Percentiles rank a stretch among this genome's conserved stretches.
Conservation (phyloP, 2,113 vertebrate genomes). For the Oryzias woworae region DNA sequence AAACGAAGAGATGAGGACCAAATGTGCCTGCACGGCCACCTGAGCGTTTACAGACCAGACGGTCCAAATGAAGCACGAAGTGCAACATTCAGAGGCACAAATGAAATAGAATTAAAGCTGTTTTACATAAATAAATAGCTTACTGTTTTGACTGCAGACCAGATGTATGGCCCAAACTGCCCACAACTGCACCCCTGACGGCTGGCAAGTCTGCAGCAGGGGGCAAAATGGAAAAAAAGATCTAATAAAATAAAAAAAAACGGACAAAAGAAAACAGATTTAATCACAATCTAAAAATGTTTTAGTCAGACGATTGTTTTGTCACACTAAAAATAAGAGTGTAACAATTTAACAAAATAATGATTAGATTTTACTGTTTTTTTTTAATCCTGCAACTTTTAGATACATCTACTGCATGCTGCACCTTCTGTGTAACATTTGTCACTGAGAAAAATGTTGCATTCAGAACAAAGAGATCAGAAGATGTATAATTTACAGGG, state of each 20-base stretch:
- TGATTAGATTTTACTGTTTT: too few species aligned
- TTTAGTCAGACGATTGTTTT: too few species aligned
- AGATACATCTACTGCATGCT: too few species aligned
- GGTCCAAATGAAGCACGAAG: too few species aligned
- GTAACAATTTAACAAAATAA: too few species aligned
- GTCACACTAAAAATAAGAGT: too few species aligned
- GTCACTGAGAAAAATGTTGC: background rate
- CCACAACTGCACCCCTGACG: constrained; percentile 93
- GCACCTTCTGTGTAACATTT: too few species aligned
- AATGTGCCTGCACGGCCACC: background rate
- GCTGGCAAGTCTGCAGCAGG: constrained; percentile 85
- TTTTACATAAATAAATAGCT: constrained; percentile 24
- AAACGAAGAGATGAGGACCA: constrained; percentile 1
- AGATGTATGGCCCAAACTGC: constrained; percentile 95
- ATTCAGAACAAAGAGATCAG: background rate
- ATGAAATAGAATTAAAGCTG: too few species aligned
- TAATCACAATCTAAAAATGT: background rate
- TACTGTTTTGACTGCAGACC: constrained; percentile 92
- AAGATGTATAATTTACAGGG: constrained; percentile 9
- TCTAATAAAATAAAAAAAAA: constrained; percentile 61
- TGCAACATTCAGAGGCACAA: too few species aligned
- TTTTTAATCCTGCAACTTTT: too few species aligned
- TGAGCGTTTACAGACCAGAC: background rate
- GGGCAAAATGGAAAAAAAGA: constrained; percentile 90
- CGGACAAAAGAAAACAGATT: background rate